Evolutionary conservation across 1,140 invertebrate species (phyloP).

Genomic region (Procambarus virginalis): DNA sequence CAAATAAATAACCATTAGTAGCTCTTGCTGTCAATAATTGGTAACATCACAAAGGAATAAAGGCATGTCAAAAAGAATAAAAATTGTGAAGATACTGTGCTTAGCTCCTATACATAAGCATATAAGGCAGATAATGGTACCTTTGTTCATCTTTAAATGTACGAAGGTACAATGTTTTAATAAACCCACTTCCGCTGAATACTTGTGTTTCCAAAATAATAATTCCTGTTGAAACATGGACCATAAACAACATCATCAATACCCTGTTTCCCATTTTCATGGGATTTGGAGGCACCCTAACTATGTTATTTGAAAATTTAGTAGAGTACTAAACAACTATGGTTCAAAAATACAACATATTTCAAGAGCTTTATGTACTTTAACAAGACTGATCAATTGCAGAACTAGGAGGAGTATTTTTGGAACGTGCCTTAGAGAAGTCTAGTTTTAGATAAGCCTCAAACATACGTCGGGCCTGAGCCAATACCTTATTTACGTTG

Average conservation of each 20-base stretch:
- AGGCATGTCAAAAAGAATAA: too few species aligned
- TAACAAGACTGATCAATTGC: constrained; percentile 48
- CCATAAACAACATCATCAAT: too few species aligned
- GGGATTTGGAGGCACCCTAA: too few species aligned
- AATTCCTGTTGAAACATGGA: neutral
- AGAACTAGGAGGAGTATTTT: constrained; percentile 43
- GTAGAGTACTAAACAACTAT: neutral
- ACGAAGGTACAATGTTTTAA: neutral
- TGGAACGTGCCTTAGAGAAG: constrained; percentile 52
- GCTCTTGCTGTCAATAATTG: neutral
- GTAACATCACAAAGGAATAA: neutral
- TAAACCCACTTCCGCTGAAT: neutral
- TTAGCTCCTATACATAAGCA: too few species aligned
- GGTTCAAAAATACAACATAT: neutral
- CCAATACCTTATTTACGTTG: constrained; percentile 91
- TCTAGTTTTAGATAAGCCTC: constrained; percentile 81
- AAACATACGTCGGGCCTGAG: constrained; percentile 91
- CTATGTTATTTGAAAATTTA: neutral
- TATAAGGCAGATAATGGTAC: neutral
- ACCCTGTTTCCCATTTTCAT: too few species aligned
- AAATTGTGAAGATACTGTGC: too few species aligned
- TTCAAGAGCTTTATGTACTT: neutral
- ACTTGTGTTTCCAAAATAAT: neutral
- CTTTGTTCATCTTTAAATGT: neutral
- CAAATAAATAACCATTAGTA: neutral